phyloP scores from a whole-genome alignment of 23 tunicate genomes.

The Clavelina lepadiformis region DNA sequence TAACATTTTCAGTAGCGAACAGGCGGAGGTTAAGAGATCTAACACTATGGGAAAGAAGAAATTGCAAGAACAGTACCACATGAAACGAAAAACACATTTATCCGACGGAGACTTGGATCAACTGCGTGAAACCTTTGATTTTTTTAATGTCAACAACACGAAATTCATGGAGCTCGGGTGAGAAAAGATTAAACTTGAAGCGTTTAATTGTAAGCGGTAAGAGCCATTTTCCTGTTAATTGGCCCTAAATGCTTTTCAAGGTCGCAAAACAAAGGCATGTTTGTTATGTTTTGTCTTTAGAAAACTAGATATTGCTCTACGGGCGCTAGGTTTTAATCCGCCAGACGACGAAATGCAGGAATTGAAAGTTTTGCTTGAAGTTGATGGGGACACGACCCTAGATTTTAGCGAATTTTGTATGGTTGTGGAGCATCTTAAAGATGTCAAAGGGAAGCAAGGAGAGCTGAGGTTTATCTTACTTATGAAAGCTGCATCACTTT shows the following conservation, averaged over 20 bases:
- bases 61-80: slow-evolving; percentile 36
- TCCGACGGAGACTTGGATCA: slow-evolving; percentile 36
- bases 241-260: no score
- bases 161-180: slow-evolving; percentile 61
- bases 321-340: slow-evolving; percentile 64
- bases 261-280: no score
- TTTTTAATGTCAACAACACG: slow-evolving; percentile 41
- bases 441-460: slow-evolving; percentile 37
- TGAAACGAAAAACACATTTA: slow-evolving; percentile 23
- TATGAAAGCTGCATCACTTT: no score
- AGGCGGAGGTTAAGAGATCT: no score
- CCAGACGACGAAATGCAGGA: slow-evolving; percentile 36
- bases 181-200: no score
- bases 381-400: slow-evolving; percentile 52
- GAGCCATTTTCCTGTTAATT: no score
- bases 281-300: no score
- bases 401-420: slow-evolving; percentile 68
- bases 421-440: slow-evolving; percentile 44
- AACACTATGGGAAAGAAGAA: no score
- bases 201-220: no score
- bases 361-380: slow-evolving; percentile 44
- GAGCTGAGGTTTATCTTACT: slow-evolving; percentile 34
- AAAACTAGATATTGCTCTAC: slow-evolving; percentile 47
- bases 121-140: slow-evolving; percentile 54
- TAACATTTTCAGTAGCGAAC: no score